Base-by-base conservation (phyloP, 2,888 invertebrate species). In the Phlogophora meticulosa region DNA sequence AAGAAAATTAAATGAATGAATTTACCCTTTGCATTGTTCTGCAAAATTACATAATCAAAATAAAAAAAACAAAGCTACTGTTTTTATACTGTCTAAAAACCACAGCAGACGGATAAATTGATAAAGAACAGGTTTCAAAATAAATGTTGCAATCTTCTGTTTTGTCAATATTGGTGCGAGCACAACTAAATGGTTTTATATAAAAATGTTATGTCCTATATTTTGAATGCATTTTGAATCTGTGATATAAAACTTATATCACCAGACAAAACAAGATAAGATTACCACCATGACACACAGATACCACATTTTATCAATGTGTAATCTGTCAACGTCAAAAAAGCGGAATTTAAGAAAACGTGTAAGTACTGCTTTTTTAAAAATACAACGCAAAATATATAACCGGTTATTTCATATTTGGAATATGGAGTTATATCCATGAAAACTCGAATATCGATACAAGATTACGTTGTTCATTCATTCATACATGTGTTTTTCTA, bases 301-400 rank as follows among this genome's bases (percentile, higher is more conserved):
- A 59, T 66, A 73, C 5, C 22, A 34, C 20, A 60, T 43, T 55
- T 71, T 72, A 73, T 71, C 72, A 56, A 20, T 64, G 51, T 42
- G 72, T 72, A 55, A 71, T 76, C 53, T 49, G 45, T 58, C 77
- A 70, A 70, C 76, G 70, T 72, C 61, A 7, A 61, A 76, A 69
- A 43, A 59, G 20, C 11, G 2, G 28, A 32, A 11, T 61, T 43
- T 22, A 34, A 36, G 9, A 28, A 58, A 24, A 43, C 1, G 2
- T 17, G 2, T 20, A 28, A 9, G n/a, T n/a, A 4, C 10, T 28
- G 13, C 40, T 49, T 34, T 34, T 15, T 4, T 4, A 4, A 17
- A 32, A 22, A 13, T n/a, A 28, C 36, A 20, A 20, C 7, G 1
- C 1, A 10, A 15, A 0, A 17, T 17, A 28, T 20, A 20, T 36